Conservation (phyloP, 2,797 vertebrate species). For the Carapus acus region DNA sequence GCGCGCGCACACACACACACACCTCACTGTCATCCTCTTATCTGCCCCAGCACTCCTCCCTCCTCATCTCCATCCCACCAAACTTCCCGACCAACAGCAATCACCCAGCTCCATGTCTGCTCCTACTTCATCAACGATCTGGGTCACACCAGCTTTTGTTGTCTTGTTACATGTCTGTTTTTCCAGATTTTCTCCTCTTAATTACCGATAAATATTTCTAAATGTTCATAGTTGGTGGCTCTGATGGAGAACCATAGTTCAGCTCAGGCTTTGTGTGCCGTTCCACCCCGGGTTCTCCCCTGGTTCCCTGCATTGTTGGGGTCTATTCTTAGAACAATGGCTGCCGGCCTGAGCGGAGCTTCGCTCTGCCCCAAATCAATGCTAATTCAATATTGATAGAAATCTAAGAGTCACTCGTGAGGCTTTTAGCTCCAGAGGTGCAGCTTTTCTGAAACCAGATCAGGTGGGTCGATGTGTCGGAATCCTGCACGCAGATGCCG, state of each 20-base stretch:
- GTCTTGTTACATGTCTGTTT: too few relatives aligned
- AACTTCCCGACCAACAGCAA: too few relatives aligned
- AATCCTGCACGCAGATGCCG: slow-evolving; percentile 19
- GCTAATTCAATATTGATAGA: slow-evolving; percentile 66
- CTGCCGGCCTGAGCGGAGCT: slow-evolving; percentile 29
- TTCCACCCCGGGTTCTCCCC: slow-evolving; percentile 13
- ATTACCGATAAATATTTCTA: neutral
- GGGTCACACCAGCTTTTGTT: too few relatives aligned
- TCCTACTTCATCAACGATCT: too few relatives aligned
- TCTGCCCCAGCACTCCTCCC: too few relatives aligned
- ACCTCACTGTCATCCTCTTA: too few relatives aligned
- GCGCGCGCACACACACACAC: too few relatives aligned
- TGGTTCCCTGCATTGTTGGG: slow-evolving; percentile 19
- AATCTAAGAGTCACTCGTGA: slow-evolving; percentile 50
- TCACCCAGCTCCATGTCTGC: too few relatives aligned
- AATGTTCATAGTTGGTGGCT: neutral
- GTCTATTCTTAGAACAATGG: slow-evolving; percentile 44
- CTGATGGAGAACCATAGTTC: neutral
- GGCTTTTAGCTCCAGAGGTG: slow-evolving; percentile 25
- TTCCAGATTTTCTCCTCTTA: neutral
- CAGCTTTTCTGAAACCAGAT: slow-evolving; percentile 33
- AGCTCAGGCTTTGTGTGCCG: slow-evolving; percentile 4
- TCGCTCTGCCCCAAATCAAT: slow-evolving; percentile 55
- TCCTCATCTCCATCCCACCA: too few relatives aligned
- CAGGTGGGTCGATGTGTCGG: slow-evolving; percentile 21